phyloP scores from a whole-genome alignment of 2,888 invertebrate genomes.

The Notocelia uddmanniana region DNA sequence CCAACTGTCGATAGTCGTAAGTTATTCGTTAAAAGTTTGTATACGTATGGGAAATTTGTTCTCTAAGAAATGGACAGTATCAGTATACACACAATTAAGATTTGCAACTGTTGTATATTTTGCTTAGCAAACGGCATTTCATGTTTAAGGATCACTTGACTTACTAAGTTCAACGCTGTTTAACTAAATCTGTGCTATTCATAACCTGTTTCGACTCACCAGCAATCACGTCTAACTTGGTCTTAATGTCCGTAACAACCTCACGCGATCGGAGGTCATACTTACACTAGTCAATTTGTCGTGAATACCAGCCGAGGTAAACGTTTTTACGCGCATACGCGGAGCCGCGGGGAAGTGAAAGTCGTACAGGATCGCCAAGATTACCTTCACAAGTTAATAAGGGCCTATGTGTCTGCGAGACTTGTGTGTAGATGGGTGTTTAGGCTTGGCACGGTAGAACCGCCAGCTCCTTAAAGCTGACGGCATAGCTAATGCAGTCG shows the following conservation, averaged over 20 bases:
- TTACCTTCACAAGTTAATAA: not conserved
- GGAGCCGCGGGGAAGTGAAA: slow-evolving; percentile 33
- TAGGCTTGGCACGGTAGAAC: not conserved
- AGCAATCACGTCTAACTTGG: too few species aligned
- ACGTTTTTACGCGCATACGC: slow-evolving; percentile 8
- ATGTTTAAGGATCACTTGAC: slow-evolving; percentile 9
- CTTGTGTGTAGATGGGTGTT: not conserved
- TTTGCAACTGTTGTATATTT: not conserved
- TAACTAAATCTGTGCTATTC: not conserved
- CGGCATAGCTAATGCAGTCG: not conserved
- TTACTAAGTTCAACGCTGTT: slow-evolving; percentile 9
- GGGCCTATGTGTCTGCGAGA: not conserved
- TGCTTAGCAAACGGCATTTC: not conserved
- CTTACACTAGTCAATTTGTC: not conserved
- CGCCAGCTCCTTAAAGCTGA: slow-evolving; percentile 13
- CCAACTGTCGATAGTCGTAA: too few species aligned
- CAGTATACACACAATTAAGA: not conserved
- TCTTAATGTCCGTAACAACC: not conserved
- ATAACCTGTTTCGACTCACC: too few species aligned
- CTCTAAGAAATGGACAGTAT: not conserved
- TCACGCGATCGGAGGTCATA: not conserved
- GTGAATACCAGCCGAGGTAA: slow-evolving; percentile 15
- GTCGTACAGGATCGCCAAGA: slow-evolving; percentile 36
- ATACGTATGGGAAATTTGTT: too few species aligned
- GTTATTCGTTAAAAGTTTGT: too few species aligned